Evolutionary conservation across 2,797 vertebrate genomes (phyloP).

Genomic region (Coendou prehensilis): DNA sequence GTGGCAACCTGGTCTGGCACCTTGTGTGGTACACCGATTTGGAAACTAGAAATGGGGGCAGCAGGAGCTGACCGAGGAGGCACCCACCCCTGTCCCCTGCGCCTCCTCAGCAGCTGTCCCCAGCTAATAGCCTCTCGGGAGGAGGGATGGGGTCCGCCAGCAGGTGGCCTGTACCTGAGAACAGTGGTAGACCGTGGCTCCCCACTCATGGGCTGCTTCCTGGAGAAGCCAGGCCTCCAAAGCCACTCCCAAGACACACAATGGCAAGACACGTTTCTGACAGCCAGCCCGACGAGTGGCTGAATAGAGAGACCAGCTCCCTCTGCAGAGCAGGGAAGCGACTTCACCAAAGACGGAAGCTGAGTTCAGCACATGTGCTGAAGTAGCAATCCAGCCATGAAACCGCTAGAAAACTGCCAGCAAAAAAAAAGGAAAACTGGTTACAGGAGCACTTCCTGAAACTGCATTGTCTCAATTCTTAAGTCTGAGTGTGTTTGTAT

Average conservation of each 20-base stretch:
- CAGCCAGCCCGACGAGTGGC: slow-evolving; percentile 51
- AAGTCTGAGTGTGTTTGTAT: background rate
- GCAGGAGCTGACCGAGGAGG: background rate
- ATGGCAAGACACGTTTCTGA: background rate
- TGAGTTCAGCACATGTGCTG: slow-evolving; percentile 48
- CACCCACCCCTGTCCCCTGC: background rate
- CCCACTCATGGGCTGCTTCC: background rate
- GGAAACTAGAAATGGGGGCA: background rate
- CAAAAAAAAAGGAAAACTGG: slow-evolving; percentile 47
- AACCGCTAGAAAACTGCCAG: slow-evolving; percentile 57
- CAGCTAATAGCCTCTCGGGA: background rate
- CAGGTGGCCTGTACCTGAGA: background rate
- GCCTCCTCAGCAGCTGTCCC: background rate
- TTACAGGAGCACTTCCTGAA: slow-evolving; percentile 13
- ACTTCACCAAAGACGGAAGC: slow-evolving; percentile 12
- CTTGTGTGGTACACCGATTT: background rate
- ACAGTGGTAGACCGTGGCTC: background rate
- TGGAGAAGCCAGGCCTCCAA: background rate
- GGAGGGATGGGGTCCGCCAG: background rate
- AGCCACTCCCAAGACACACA: background rate
- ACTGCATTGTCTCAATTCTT: background rate
- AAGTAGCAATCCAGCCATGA: slow-evolving; percentile 64
- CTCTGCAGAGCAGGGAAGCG: slow-evolving; percentile 16
- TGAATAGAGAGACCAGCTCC: slow-evolving; percentile 81
- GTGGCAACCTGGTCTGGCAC: background rate